These are phyloP conservation scores for Drosophila tsacasi DNA, from an alignment of 1,140 invertebrate species.

Conservation along the genomic window DNA sequence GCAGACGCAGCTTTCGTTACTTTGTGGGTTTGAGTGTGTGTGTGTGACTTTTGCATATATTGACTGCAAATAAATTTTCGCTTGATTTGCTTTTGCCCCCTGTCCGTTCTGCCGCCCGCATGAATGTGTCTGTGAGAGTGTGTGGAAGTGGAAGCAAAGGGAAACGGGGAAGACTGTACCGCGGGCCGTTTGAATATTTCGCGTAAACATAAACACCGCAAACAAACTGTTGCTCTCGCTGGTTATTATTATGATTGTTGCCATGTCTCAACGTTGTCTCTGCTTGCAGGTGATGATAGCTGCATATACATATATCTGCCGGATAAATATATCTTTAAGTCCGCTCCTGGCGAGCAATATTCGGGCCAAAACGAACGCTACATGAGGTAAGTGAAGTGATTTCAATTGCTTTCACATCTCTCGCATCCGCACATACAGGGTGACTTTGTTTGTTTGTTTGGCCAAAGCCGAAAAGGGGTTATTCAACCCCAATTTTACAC, in stretches of 20 bases:
- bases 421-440: conserved; percentile 28
- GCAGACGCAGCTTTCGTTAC: conserved; percentile 60
- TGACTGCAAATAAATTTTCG: conserved; percentile 79
- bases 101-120: conserved; percentile 24
- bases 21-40: conserved; percentile 35
- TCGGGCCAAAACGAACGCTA: conserved; percentile 33
- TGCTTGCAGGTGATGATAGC: conserved; percentile 63
- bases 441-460: conserved; percentile 23
- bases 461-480: conserved; percentile 28
- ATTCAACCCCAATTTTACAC: conserved; percentile 30
- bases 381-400: conserved; percentile 52
- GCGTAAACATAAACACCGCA: conserved; percentile 79
- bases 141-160: conserved; percentile 47
- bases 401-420: conserved; percentile 31
- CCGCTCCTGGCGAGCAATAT: conserved; percentile 54
- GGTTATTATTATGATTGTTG: conserved; percentile 63
- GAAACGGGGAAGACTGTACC: conserved; percentile 74
- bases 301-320: conserved; percentile 35
- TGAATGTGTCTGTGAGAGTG: conserved; percentile 25
- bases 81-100: conserved; percentile 68
- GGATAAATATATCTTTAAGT: conserved; percentile 44
- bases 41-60: conserved; percentile 72
- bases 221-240: conserved; percentile 80
- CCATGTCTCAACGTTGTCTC: conserved; percentile 48
- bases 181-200: conserved; percentile 77